Base-by-base conservation (phyloP, 2,797 vertebrate genomes). In the Sebastes alutus region DNA sequence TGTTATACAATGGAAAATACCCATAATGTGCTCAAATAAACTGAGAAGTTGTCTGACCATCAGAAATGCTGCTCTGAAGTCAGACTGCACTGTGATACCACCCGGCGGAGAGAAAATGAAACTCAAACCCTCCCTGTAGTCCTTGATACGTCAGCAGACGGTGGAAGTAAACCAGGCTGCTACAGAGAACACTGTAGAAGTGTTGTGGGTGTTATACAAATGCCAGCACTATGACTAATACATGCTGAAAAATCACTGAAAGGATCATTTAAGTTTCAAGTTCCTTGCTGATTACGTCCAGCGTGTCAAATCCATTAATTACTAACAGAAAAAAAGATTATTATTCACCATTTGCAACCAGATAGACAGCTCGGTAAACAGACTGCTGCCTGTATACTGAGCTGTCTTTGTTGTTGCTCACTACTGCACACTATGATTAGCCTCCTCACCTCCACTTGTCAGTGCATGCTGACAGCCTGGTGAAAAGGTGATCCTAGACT, bases 191-290 rank as follows among this genome's bases (percentile, higher is more conserved):
- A 78, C 23, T 61, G 72, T 65, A 66, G 65, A 70, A 86, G 80
- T 67, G 42, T 79, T 55, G 83, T 91, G 82, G 82, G 89, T 72
- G 79, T 81, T 78, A 55, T 27, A 79, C 77, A 80, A 80, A 84
- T 85, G 75, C 81, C 80, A 55, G 55, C 61, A 42, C 82, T 55
- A 64, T 91, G 89, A 91, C 80, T 85, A 87, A 89, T 78, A 58
- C 73, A 63, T 68, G 25, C 78, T 86, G 69, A 74, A 86, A 22
- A 78, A 75, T 70, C 18, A 27, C 22, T 33, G n/a, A 63, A 32
- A 78, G 74, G 38, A 77, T 65, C 32, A 66, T 78, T 89, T 75
- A 63, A 65, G 18, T 77, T 60, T 63, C 27, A 76, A 64, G 58
- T 33, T 82, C 23, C 68, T 74, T 29, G 20, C 8, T 74, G 33